Conservation (phyloP, 2,797 vertebrate genomes). For the Petrocephalus sullivani region DNA sequence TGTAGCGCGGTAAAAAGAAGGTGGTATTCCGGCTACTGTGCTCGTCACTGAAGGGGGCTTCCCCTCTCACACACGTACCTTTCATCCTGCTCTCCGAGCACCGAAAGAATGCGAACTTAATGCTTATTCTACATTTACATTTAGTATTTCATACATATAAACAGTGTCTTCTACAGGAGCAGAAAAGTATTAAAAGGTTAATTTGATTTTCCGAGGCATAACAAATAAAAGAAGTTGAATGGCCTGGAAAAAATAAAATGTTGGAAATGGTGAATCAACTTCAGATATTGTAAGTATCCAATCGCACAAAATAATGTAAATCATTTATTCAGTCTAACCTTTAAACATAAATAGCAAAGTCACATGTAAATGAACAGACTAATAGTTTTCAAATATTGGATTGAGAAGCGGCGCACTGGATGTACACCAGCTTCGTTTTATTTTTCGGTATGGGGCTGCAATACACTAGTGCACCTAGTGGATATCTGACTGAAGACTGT, state of each 20-base stretch:
- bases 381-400: not conserved
- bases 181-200: not conserved
- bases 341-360: not conserved
- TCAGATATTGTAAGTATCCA: not conserved
- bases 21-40: not conserved
- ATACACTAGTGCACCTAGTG: not conserved
- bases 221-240: not conserved
- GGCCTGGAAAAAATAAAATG: not conserved
- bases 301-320: not conserved
- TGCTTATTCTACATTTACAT: not conserved
- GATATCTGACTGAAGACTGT: not conserved
- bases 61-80: not conserved
- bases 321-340: not conserved
- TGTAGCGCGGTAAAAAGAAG: conserved; percentile 35
- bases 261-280: not conserved
- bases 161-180: not conserved
- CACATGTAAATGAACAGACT: not conserved
- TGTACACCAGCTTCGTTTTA: not conserved
- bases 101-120: not conserved
- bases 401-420: not conserved
- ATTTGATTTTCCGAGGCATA: not conserved
- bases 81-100: not conserved
- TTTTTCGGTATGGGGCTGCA: not conserved
- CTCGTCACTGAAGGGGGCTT: not conserved
- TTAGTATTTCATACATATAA: not conserved